Base-by-base conservation (phyloP, 92 coral and sea anemone species). In the Siderastrea radians region DNA sequence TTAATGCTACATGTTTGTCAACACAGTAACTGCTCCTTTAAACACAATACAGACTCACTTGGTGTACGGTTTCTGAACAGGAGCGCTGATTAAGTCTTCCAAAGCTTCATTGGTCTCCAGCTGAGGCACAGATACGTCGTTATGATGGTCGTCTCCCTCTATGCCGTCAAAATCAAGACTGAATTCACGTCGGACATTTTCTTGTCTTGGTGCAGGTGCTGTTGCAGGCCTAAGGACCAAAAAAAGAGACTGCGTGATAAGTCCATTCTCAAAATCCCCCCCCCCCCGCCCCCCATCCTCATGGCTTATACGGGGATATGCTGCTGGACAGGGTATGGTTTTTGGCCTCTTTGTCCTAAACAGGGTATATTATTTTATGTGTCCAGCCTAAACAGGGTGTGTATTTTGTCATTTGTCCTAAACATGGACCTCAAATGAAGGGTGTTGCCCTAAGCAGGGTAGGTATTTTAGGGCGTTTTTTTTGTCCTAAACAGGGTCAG, bases 61-160 rank as follows among this genome's bases (percentile, higher is more conserved):
- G 83, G 98, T 94, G 73, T 86, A 86, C 1, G 99, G 99, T 74
- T 94, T 87, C 9, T 90, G 87, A 10, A 96, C 84, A 3, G 96
- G 99, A 45, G 94, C 96, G 84, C 98, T 95, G 65, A 97, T 93
- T 61, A 97, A 81, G 49, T 97, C 99, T 44, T 97, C 99, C 6
- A 95, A 95, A 75, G 94, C 87, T 74, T 96, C 99, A 84, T 94
- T 95, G 7, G 96, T 85, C 68, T 92, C 98, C 14, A 97, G 91
- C 45, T 89, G 93, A 3, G 98, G 98, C 49, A 97, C 62, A 7
- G 89, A 65, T n/a, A 94, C 91, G 6, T 90, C 93, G 16, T 90
- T 78, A 49, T 88, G 90, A 2, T 79, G 66, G 38, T 86, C 64
- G 15, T 90, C 93, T 9, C 88, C 91, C 75, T 95, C 99, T 59